Conservation (phyloP, 2,888 invertebrate genomes). For the Piscicola geometra region DNA sequence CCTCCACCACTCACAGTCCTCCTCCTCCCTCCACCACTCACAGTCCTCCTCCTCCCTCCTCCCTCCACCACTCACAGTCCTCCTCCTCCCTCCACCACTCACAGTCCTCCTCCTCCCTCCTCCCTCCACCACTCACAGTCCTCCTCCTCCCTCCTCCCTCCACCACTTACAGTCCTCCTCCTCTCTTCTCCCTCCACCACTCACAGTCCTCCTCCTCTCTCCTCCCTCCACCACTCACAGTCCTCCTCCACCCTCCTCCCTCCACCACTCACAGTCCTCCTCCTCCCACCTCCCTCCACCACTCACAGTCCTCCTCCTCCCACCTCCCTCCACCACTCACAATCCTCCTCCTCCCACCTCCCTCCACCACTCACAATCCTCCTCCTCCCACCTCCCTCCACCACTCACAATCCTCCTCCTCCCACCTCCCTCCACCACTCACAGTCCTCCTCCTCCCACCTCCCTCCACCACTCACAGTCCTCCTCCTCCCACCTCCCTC, state of each 20-base stretch:
- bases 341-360: neutral
- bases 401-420: neutral
- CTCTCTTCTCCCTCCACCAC: neutral
- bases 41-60: no score
- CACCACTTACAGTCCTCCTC: neutral
- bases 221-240: no score
- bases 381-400: neutral
- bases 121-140: neutral
- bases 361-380: neutral
- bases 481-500: neutral
- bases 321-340: neutral
- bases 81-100: no score
- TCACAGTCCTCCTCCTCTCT: no score
- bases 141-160: neutral
- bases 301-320: no score
- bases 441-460: neutral
- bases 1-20: no score
- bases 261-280: no score
- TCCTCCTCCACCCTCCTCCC: no score
- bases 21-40: no score
- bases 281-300: no score
- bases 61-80: no score
- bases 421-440: neutral
- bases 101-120: neutral
- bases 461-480: neutral